Evolutionary conservation across 2,113 vertebrate genomes (phyloP).

Genomic region (Indicator indicator): DNA sequence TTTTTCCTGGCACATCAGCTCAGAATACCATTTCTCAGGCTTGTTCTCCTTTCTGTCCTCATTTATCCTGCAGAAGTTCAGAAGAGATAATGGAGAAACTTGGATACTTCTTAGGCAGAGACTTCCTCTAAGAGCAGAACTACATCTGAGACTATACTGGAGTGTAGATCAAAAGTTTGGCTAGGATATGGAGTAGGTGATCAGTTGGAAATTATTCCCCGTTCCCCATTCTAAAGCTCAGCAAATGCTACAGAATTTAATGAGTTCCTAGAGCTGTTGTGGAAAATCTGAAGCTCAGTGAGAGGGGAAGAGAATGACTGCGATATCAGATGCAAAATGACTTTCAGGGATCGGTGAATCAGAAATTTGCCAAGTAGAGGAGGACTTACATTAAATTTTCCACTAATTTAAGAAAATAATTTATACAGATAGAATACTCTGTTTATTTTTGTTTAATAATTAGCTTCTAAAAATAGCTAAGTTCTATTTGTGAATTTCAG

Average conservation of each 20-base stretch:
- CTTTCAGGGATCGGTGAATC: background rate
- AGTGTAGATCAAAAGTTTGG: background rate
- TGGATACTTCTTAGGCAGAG: background rate
- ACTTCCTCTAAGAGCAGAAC: background rate
- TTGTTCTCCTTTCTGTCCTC: background rate
- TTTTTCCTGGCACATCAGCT: background rate
- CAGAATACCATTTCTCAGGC: background rate
- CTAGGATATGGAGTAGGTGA: background rate
- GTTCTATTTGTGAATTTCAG: background rate
- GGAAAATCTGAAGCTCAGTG: background rate
- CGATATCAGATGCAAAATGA: background rate
- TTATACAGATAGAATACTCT: slow-evolving; percentile 1
- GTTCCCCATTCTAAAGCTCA: background rate
- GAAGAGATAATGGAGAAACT: background rate
- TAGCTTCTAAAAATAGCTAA: slow-evolving; percentile 37
- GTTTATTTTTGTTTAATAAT: slow-evolving; percentile 51
- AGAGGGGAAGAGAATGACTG: background rate
- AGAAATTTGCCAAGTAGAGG: background rate
- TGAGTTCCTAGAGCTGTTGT: background rate
- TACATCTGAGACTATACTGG: background rate
- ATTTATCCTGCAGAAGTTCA: background rate
- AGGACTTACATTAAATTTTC: background rate
- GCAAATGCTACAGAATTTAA: background rate
- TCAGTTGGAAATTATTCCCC: background rate
- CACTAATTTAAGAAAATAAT: slow-evolving; percentile 48